phyloP scores from a whole-genome alignment of 1,140 invertebrate species.

The Drepana arcuata region DNA sequence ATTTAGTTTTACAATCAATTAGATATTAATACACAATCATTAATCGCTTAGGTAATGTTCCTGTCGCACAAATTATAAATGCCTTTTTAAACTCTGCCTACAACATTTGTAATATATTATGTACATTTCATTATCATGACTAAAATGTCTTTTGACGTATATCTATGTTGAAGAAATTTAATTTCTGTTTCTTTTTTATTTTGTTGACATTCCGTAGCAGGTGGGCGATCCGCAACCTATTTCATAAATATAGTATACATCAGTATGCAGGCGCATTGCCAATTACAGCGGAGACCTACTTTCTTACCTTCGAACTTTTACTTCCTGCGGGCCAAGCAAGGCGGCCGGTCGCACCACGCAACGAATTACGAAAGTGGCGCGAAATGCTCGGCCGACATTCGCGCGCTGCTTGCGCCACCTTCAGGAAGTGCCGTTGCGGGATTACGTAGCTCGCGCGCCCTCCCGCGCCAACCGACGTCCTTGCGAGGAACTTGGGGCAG shows the following conservation, averaged over 20 bases:
- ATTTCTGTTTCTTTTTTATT: too few relatives aligned
- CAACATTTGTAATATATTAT: too few relatives aligned
- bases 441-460: constrained; percentile 49
- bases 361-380: constrained; percentile 68
- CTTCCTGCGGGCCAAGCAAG: constrained; percentile 66
- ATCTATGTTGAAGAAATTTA: too few relatives aligned
- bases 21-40: too few relatives aligned
- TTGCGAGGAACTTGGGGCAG: constrained; percentile 24
- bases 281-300: constrained; percentile 68
- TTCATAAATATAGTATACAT: constrained; percentile 43
- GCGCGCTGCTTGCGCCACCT: constrained; percentile 63
- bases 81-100: too few relatives aligned
- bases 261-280: constrained; percentile 64
- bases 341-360: constrained; percentile 64
- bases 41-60: too few relatives aligned
- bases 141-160: too few relatives aligned
- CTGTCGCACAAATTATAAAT: too few relatives aligned
- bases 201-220: constrained; percentile 22
- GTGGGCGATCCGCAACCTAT: constrained; percentile 46
- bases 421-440: constrained; percentile 65
- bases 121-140: too few relatives aligned
- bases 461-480: constrained; percentile 18
- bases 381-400: constrained; percentile 70
- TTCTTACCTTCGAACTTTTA: constrained; percentile 72
- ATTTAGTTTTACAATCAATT: too few relatives aligned